Percentiles rank a stretch among this genome's conserved stretches.
Conservation (phyloP, 2,888 invertebrate species). For the Ganaspis brasiliensis region DNA sequence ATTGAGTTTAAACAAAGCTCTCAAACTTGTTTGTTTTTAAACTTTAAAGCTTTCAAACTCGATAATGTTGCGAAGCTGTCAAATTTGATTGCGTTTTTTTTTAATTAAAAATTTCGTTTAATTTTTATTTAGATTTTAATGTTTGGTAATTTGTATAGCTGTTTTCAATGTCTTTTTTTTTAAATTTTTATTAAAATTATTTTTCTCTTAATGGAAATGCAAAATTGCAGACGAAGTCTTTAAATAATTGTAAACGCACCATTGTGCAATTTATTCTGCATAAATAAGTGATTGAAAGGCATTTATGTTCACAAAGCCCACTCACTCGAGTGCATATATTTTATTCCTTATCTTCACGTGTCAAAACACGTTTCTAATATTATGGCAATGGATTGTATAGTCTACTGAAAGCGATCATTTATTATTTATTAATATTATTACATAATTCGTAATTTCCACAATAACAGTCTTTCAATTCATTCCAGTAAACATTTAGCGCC, state of each 20-base stretch:
- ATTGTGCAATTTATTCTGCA: background rate
- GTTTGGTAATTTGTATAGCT: too few relatives aligned
- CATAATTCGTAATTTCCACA: background rate
- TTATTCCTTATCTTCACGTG: constrained; percentile 26
- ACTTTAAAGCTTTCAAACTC: too few relatives aligned
- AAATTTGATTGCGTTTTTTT: too few relatives aligned
- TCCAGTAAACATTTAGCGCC: constrained; percentile 4
- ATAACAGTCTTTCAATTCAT: background rate
- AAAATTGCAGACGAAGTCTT: background rate
- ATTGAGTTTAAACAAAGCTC: too few relatives aligned
- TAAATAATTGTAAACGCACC: background rate
- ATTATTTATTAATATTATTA: constrained; percentile 14
- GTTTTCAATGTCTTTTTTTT: too few relatives aligned
- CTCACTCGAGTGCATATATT: background rate
- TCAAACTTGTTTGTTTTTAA: too few relatives aligned
- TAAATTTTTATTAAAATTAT: too few relatives aligned
- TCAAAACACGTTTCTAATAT: constrained; percentile 15
- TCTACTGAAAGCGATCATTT: constrained; percentile 15
- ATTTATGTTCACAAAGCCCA: background rate
- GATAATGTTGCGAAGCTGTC: too few relatives aligned
- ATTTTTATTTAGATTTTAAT: too few relatives aligned
- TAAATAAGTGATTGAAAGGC: background rate
- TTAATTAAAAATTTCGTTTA: too few relatives aligned
- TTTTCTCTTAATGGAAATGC: background rate
- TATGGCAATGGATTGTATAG: constrained; percentile 13